phyloP scores from a whole-genome alignment of 2,113 vertebrate genomes.

The Pelecanoides urinatrix region DNA sequence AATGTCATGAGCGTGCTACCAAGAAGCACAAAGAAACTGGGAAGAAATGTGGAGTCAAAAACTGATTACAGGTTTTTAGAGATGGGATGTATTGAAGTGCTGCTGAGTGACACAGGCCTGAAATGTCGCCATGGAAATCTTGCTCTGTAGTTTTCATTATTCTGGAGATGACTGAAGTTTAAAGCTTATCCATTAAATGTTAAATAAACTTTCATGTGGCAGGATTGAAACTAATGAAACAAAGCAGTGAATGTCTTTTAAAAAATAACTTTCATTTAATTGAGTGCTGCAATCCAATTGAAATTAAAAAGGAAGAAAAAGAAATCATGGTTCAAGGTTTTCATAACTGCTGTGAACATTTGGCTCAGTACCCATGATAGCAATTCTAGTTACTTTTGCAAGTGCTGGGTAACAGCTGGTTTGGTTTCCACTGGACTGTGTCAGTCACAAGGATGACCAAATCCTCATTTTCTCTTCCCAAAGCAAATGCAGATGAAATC shows the following conservation, averaged over 20 bases:
- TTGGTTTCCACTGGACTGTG: not conserved
- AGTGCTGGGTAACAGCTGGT: not conserved
- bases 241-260: not conserved
- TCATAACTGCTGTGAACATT: not conserved
- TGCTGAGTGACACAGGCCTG: not conserved
- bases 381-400: not conserved
- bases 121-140: slow-evolving; percentile 31
- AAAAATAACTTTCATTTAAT: not conserved
- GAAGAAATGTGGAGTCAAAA: not conserved
- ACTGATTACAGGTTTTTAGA: not conserved
- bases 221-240: slow-evolving; percentile 36
- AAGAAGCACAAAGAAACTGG: not conserved
- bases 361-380: not conserved
- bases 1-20: not conserved
- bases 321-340: not conserved
- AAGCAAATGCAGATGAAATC: not conserved
- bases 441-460: not conserved
- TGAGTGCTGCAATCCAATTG: not conserved
- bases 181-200: slow-evolving; percentile 39
- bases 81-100: not conserved
- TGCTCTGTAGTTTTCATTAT: not conserved
- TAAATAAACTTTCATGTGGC: slow-evolving; percentile 30
- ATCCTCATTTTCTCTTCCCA: not conserved
- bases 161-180: slow-evolving; percentile 37
- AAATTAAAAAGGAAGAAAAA: slow-evolving; percentile 12